Evolutionary conservation across 2,113 vertebrate genomes (phyloP), one percentile per base, ranked within the genome.

Genomic region (Glaucomys volans): DNA sequence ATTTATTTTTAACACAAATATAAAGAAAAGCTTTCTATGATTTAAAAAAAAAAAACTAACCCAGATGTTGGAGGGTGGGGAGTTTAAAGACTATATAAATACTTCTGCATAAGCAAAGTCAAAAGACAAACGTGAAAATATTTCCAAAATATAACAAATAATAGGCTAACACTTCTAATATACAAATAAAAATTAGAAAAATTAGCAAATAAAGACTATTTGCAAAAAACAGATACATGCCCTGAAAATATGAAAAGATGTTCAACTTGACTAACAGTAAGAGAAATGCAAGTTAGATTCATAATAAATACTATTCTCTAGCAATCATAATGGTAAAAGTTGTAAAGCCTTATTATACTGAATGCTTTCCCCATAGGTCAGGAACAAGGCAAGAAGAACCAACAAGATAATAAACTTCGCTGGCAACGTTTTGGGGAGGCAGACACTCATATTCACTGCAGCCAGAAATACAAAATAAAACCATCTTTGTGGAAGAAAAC

Each of bases 181-280:
- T 4, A 20, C 3, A 74, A n/a, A n/a, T n/a, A n/a, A 72, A 77
- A 47, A 47, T 47, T 47, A 47, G 20, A 94, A 95, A 92, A 69
- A 26, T n/a, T 44, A 42, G 76, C 32, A 32, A 52, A 47, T 90
- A 90, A 94, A 81, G n/a, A 71, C 11, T 86, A 66, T 52, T 94
- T 62, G 80, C 40, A 89, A 66, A 80, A 95, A 47, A 47, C 9
- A 89, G 16, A 62, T 14, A 95, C 82, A 62, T 44, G 16, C n/a
- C 47, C 62, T 93, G 69, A 87, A 82, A 91, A 95, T 77, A 81
- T 54, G 50, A 67, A 79, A 91, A 93, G 32, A 89, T 90, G 57
- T 42, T 76, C 91, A 90, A 90, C 16, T 66, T 94, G 59, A 76
- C 14, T 4, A 24, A 44, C n/a, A 75, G 59, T 30, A 76, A 90